Evolutionary conservation across 2,113 vertebrate species (phyloP).

Genomic region (Numida meleagris): DNA sequence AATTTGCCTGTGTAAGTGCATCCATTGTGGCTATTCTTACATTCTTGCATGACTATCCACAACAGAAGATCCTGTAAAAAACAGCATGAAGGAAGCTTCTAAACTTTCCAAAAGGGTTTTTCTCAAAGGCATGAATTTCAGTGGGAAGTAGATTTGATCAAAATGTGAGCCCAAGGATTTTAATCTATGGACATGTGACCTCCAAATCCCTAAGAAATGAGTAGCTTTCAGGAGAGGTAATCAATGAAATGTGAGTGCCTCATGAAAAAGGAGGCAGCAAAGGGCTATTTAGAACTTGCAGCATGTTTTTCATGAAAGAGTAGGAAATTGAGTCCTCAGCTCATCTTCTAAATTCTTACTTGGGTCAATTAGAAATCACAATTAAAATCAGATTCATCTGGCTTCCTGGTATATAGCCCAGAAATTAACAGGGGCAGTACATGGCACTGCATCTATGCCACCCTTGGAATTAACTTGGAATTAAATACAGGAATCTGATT

Average conservation of each 20-base stretch:
- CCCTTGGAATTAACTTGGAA: conserved; percentile 14
- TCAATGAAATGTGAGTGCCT: not conserved
- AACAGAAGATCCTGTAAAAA: not conserved
- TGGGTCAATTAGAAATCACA: not conserved
- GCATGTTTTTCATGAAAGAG: not conserved
- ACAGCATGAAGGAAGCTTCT: not conserved
- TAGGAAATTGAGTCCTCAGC: not conserved
- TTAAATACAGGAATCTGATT: not conserved
- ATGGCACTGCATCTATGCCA: not conserved
- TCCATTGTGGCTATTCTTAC: not conserved
- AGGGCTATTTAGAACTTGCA: not conserved
- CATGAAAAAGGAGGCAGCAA: not conserved
- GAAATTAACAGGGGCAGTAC: not conserved
- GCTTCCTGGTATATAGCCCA: not conserved
- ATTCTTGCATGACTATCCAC: not conserved
- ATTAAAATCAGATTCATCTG: not conserved
- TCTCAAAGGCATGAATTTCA: not conserved
- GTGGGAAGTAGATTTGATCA: not conserved
- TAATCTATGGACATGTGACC: not conserved
- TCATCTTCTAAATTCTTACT: not conserved
- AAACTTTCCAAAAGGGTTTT: not conserved
- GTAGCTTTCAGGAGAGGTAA: not conserved
- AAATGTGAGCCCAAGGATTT: not conserved
- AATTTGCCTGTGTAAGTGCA: not conserved
- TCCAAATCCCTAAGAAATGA: not conserved